A percentile compares a stretch with the other conserved stretches of the same genome.
Evolutionary conservation across 2,797 vertebrate species (phyloP).

Genomic region (Ibycter americanus): DNA sequence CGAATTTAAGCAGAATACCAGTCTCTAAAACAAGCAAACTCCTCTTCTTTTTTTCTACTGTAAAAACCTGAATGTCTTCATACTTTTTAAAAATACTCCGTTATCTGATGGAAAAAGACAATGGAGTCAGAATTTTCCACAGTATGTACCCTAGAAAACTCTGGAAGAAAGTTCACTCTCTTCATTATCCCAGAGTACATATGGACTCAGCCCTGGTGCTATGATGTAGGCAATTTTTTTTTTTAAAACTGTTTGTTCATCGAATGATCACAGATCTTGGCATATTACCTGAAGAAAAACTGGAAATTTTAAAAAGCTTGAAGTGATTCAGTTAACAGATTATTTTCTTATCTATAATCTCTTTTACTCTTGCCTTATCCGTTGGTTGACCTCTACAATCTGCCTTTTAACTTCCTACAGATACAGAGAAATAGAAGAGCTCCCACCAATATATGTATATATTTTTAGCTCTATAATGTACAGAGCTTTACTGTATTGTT

Average conservation of each 20-base stretch:
- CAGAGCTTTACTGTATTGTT: background rate
- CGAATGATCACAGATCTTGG: background rate
- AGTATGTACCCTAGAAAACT: background rate
- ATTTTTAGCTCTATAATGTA: background rate
- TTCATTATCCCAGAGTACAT: background rate
- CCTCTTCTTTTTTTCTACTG: accelerated
- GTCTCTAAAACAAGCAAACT: background rate
- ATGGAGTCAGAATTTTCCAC: background rate
- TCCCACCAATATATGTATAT: background rate
- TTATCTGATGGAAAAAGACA: background rate
- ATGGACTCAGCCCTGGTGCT: background rate
- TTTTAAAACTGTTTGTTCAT: background rate
- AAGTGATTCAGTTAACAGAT: background rate
- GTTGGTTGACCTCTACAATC: background rate
- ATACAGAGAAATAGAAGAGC: background rate
- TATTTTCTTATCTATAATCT: background rate
- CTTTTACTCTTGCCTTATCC: background rate
- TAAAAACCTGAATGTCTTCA: background rate
- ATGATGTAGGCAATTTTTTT: background rate
- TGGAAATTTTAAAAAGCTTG: background rate
- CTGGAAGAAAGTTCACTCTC: background rate
- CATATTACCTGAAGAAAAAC: background rate
- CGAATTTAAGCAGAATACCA: background rate
- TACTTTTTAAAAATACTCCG: background rate
- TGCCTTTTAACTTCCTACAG: background rate